Conservation (phyloP, 2,888 invertebrate species). For the Parnassius glacialis region DNA sequence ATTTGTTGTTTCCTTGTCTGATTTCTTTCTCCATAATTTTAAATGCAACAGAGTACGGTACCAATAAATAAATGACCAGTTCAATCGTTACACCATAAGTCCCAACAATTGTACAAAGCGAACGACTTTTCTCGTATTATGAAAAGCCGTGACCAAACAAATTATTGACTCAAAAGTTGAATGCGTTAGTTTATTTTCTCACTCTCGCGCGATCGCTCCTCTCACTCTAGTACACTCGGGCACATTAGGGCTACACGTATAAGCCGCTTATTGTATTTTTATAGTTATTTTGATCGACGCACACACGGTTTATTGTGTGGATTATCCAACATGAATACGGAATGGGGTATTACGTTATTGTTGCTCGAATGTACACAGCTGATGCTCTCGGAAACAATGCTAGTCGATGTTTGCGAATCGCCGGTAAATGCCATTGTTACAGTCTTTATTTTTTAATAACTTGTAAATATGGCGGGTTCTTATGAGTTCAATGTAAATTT, state of each 20-base stretch:
- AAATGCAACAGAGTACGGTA: not conserved
- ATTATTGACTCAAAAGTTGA: constrained; percentile 54
- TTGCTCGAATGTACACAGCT: constrained; percentile 69
- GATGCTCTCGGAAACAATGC: constrained; percentile 62
- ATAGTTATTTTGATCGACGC: constrained; percentile 77
- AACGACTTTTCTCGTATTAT: constrained; percentile 25
- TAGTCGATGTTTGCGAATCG: constrained; percentile 59
- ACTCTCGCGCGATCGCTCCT: constrained; percentile 32
- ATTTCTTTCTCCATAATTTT: not conserved
- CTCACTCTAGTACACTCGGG: constrained; percentile 49
- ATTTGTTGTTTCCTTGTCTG: too few relatives aligned
- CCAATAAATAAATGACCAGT: constrained; percentile 16
- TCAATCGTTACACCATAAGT: constrained; percentile 22
- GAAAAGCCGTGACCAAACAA: constrained; percentile 52
- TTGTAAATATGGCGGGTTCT: constrained; percentile 52
- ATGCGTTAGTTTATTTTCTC: constrained; percentile 31
- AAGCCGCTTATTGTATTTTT: constrained; percentile 80
- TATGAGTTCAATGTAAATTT: constrained; percentile 31
- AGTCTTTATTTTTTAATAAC: constrained; percentile 55
- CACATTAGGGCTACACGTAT: constrained; percentile 60
- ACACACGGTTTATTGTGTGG: constrained; percentile 64
- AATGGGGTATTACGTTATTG: constrained; percentile 67
- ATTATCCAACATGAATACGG: constrained; percentile 69
- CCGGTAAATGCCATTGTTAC: constrained; percentile 51
- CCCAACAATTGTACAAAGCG: constrained; percentile 23